Evolutionary conservation across 1,140 invertebrate species (phyloP).

Genomic region (Agraylea sexmaculata): DNA sequence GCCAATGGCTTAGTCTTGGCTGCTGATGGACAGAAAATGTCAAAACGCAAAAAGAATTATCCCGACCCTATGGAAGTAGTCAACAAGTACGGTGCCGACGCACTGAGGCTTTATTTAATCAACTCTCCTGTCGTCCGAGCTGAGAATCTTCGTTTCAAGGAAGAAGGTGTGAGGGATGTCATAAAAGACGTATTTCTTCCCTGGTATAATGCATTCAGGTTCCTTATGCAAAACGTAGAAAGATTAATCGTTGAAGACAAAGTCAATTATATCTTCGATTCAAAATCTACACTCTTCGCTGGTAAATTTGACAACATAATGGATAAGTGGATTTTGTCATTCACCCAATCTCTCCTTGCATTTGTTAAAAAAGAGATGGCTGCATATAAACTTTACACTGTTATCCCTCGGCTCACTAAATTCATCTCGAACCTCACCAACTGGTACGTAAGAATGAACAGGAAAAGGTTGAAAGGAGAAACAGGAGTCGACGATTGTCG

Average conservation of each 20-base stretch:
- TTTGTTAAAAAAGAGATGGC: constrained; percentile 91
- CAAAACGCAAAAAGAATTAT: constrained; percentile 98
- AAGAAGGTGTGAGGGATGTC: constrained; percentile 92
- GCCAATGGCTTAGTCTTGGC: constrained; percentile 92
- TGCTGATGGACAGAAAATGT: constrained; percentile 98
- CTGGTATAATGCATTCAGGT: constrained; percentile 98
- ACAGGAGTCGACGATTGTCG: constrained; percentile 64
- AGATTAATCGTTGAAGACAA: constrained; percentile 63
- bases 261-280: constrained; percentile 49
- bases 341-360: constrained; percentile 82
- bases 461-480: constrained; percentile 86
- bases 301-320: constrained; percentile 69
- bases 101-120: constrained; percentile 89
- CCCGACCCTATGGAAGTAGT: constrained; percentile 91
- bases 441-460: constrained; percentile 97
- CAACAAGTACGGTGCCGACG: constrained; percentile 93
- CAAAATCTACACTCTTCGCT: constrained; percentile 30
- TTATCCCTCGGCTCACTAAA: constrained; percentile 84
- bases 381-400: constrained; percentile 89
- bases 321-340: constrained; percentile 96
- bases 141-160: constrained; percentile 93
- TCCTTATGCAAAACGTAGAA: constrained; percentile 87
- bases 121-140: constrained; percentile 97
- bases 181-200: constrained; percentile 97
- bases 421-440: constrained; percentile 98